Percentiles rank a stretch among this genome's conserved stretches.
These are phyloP conservation scores for Ceratothoa steindachneri DNA, from an alignment of 2,888 invertebrate genomes.

Conservation along the genomic window DNA sequence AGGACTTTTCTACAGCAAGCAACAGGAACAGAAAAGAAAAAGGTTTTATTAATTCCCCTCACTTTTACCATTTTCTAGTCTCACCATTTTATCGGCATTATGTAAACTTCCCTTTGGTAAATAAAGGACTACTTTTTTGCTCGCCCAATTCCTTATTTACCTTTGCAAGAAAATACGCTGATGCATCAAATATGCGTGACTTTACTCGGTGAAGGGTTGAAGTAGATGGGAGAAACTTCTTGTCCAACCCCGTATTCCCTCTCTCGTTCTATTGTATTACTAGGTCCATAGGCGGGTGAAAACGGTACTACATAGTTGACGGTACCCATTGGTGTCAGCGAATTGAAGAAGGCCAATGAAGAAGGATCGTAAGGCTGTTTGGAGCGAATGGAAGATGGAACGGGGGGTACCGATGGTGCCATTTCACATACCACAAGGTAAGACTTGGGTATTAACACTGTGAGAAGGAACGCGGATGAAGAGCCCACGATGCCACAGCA, in stretches of 20 bases:
- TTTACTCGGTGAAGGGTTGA: background rate
- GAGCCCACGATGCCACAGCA: constrained; percentile 63
- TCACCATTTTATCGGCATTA: background rate
- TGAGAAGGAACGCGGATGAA: constrained; percentile 62
- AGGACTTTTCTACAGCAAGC: constrained; percentile 88
- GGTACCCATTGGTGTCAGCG: background rate
- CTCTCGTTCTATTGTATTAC: background rate
- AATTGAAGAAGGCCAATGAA: background rate
- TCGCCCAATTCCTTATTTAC: background rate
- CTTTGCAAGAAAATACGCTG: background rate
- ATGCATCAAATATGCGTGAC: background rate
- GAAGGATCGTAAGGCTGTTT: background rate
- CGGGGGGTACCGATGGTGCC: background rate
- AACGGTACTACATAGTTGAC: background rate
- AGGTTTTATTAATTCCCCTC: constrained; percentile 65
- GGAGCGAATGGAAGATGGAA: background rate
- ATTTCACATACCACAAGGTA: constrained; percentile 60
- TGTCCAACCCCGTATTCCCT: background rate
- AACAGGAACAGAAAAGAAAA: constrained; percentile 82
- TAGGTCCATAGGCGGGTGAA: background rate
- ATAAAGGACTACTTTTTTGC: background rate
- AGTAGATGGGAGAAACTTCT: background rate
- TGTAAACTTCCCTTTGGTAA: background rate
- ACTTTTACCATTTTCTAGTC: background rate
- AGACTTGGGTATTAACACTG: constrained; percentile 66